Evolutionary conservation across 2,888 invertebrate genomes (phyloP).

Genomic region (Copidosoma aretas): DNA sequence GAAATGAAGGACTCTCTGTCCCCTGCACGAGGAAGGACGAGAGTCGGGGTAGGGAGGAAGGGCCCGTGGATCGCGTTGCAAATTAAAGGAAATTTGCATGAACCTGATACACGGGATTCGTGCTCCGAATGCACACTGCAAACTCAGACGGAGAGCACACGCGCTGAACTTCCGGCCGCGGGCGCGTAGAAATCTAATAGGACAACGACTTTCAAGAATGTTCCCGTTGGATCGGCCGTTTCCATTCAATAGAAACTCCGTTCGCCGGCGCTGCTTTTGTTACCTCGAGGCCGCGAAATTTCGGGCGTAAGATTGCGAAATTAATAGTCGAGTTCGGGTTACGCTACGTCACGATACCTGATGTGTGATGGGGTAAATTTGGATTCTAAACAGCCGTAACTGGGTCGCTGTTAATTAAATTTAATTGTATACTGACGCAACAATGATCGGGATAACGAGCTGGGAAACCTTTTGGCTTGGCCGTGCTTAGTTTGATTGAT

Average conservation of each 20-base stretch:
- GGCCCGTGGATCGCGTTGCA: constrained; percentile 29
- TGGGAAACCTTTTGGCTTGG: too few species aligned
- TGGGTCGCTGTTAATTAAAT: not conserved
- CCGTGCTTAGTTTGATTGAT: too few species aligned
- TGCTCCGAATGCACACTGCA: constrained; percentile 27
- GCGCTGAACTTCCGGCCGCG: not conserved
- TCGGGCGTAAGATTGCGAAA: too few species aligned
- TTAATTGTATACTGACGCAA: too few species aligned
- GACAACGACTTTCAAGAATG: constrained; percentile 1
- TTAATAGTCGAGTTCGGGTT: not conserved
- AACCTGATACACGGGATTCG: constrained; percentile 31
- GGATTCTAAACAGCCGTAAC: not conserved
- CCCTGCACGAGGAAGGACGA: too few species aligned
- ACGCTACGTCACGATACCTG: too few species aligned
- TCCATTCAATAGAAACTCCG: constrained; percentile 12
- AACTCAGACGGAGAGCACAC: constrained; percentile 8
- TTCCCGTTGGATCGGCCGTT: constrained; percentile 16
- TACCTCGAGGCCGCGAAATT: too few species aligned
- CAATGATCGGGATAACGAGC: too few species aligned
- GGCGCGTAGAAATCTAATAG: constrained; percentile 28
- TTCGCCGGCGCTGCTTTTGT: not conserved
- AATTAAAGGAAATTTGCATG: constrained; percentile 38
- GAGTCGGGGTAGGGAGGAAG: not conserved
- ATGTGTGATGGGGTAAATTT: not conserved
- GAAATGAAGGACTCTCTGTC: too few species aligned